Evolutionary conservation across 2,888 invertebrate genomes (phyloP).

Genomic region (Drosophila emarginata): DNA sequence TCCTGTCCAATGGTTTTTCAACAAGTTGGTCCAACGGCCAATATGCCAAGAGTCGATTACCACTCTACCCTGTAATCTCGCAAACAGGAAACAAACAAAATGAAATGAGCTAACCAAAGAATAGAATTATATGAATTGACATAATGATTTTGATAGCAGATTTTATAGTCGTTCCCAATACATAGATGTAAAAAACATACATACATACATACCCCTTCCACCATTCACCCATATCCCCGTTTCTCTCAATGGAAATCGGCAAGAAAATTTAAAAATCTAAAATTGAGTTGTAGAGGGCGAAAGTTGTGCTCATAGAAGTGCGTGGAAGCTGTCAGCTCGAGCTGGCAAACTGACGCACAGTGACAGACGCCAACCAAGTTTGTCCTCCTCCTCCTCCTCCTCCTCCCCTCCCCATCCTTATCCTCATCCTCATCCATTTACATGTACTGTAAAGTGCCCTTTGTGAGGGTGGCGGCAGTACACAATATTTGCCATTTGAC

Average conservation of each 20-base stretch:
- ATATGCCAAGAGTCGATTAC: background rate
- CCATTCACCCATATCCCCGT: background rate
- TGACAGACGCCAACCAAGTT: slow-evolving; percentile 49
- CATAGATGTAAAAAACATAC: too few species aligned
- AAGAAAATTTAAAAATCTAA: slow-evolving; percentile 63
- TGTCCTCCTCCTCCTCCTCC: background rate
- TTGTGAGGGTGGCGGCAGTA: slow-evolving; percentile 27
- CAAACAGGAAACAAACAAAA: background rate
- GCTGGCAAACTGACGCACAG: slow-evolving; percentile 72
- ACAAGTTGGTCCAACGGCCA: slow-evolving; percentile 15
- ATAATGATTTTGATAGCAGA: too few species aligned
- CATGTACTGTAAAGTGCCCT: slow-evolving; percentile 57
- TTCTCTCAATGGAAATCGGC: slow-evolving; percentile 42
- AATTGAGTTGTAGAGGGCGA: slow-evolving; percentile 75
- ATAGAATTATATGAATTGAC: too few species aligned
- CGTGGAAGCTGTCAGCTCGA: slow-evolving; percentile 71
- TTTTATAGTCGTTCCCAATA: too few species aligned
- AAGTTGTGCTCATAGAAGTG: slow-evolving; percentile 22
- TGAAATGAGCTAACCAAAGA: background rate
- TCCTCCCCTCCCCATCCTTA: slow-evolving; percentile 3
- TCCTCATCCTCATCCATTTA: background rate
- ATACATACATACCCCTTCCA: too few species aligned
- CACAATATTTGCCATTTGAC: slow-evolving; percentile 80
- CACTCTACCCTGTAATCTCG: slow-evolving; percentile 19
- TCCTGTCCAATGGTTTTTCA: slow-evolving; percentile 47